These are phyloP conservation scores for Megaustenia siamemsis DNA, from an alignment of 2,888 invertebrate genomes.

Conservation along the genomic window DNA sequence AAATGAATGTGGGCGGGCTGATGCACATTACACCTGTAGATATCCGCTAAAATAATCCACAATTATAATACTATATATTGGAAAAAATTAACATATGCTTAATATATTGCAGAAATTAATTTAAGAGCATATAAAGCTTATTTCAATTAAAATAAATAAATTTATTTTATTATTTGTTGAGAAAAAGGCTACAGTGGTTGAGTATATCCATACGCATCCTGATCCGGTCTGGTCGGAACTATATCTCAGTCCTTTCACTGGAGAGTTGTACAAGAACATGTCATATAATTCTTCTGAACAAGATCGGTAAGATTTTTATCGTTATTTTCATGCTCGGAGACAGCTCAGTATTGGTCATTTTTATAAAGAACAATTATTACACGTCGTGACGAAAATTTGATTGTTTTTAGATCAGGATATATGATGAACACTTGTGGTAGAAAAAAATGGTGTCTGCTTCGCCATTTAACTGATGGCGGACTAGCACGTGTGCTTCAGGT, in stretches of 20 bases:
- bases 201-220: constrained; percentile 52
- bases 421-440: background rate
- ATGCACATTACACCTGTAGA: background rate
- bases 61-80: background rate
- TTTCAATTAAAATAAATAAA: background rate
- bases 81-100: background rate
- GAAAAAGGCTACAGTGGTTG: background rate
- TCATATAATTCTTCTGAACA: constrained; percentile 72
- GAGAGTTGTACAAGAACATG: constrained; percentile 75
- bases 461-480: constrained; percentile 48
- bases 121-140: background rate
- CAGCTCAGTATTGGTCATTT: background rate
- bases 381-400: background rate
- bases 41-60: constrained; percentile 16
- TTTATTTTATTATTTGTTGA: background rate
- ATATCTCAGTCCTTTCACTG: constrained; percentile 74
- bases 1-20: constrained; percentile 18
- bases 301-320: constrained; percentile 62
- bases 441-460: constrained; percentile 24
- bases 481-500: constrained; percentile 45
- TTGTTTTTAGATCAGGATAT: background rate
- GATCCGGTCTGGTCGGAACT: constrained; percentile 55
- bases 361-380: background rate
- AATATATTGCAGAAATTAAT: background rate
- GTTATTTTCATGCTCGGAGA: background rate